A percentile compares a stretch with the other conserved stretches of the same genome.
Evolutionary conservation across 2,113 vertebrate genomes (phyloP).

Genomic region (Zingel zingel): DNA sequence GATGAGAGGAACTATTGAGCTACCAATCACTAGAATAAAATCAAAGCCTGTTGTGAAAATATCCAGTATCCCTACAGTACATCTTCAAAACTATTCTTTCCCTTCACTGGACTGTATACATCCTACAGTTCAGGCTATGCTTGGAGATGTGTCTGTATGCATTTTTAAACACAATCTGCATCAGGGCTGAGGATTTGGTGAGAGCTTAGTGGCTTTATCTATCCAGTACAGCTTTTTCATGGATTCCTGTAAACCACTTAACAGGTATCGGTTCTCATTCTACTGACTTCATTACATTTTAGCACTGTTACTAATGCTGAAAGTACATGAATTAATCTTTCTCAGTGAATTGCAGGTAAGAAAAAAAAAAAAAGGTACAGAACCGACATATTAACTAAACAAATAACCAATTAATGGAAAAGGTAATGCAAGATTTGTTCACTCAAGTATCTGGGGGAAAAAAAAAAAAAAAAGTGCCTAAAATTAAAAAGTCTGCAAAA

Average conservation of each 20-base stretch:
- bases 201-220: constrained; percentile 6
- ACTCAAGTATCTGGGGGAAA: constrained; percentile 4
- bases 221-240: constrained; percentile 7
- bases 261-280: constrained; percentile 8
- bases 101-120: background rate
- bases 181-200: background rate
- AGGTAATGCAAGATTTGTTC: constrained; percentile 24
- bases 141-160: background rate
- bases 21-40: constrained; percentile 9
- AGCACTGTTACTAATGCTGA: constrained; percentile 22
- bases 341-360: background rate
- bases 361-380: background rate
- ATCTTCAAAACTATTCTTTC: background rate
- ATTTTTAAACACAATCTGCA: constrained; percentile 9
- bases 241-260: background rate
- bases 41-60: background rate
- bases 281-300: constrained; percentile 19
- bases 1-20: background rate
- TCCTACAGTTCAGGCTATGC: background rate
- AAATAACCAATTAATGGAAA: constrained; percentile 19
- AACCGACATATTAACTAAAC: constrained; percentile 26
- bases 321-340: background rate
- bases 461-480: constrained; percentile 17
- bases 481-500: constrained; percentile 49
- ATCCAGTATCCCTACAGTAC: background rate